Percentiles rank a stretch among this genome's conserved stretches.
Evolutionary conservation across 2,797 vertebrate species (phyloP).

Genomic region (Hirundo rustica): DNA sequence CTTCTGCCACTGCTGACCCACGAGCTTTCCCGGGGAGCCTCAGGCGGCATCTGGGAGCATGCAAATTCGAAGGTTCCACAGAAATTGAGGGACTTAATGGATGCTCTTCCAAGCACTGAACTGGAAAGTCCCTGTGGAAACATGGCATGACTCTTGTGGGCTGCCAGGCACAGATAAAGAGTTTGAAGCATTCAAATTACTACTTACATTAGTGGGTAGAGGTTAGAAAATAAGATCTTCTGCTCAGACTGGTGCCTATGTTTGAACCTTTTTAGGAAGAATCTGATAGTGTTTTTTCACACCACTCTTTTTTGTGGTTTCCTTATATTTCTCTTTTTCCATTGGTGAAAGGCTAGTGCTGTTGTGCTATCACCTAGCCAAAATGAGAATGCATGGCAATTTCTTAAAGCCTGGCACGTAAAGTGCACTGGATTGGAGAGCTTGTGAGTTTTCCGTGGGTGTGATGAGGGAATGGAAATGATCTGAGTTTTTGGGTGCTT

Average conservation of each 20-base stretch:
- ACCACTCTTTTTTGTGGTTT: background rate
- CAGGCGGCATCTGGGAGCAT: background rate
- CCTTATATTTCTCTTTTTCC: background rate
- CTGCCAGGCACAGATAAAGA: background rate
- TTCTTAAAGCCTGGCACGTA: background rate
- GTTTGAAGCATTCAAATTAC: background rate
- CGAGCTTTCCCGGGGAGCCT: background rate
- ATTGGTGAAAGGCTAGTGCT: background rate
- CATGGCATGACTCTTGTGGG: background rate
- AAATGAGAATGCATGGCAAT: background rate
- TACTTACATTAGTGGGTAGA: background rate
- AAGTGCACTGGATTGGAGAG: background rate
- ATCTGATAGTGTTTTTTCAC: background rate
- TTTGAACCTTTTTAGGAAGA: background rate
- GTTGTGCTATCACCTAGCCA: background rate
- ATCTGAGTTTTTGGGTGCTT: conserved; percentile 57
- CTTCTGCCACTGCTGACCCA: background rate
- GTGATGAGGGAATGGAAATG: conserved; percentile 46
- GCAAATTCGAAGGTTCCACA: background rate
- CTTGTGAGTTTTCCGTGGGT: conserved; percentile 23
- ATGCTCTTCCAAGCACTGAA: background rate
- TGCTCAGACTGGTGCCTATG: background rate
- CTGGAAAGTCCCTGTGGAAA: conserved; percentile 34
- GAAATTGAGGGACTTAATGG: background rate
- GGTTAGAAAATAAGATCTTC: conserved; percentile 1